Percentiles rank a stretch among this genome's conserved stretches.
These are phyloP conservation scores for Muricea muricata DNA, from an alignment of 92 coral and sea anemone genomes.

Conservation along the genomic window DNA sequence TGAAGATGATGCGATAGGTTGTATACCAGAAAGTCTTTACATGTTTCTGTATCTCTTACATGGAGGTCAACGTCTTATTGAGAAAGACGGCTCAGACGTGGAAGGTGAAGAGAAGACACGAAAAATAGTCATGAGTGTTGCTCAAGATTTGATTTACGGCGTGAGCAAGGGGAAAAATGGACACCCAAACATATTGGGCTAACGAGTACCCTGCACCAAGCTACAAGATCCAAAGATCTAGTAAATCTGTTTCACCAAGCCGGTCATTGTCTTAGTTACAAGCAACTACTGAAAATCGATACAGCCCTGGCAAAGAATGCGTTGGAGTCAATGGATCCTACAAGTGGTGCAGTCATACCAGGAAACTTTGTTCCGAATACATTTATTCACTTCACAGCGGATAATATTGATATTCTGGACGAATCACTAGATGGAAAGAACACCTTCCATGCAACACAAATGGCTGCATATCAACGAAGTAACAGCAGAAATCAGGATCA, in stretches of 20 bases:
- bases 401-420: conserved; percentile 59
- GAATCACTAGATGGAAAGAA: conserved; percentile 49
- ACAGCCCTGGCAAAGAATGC: conserved; percentile 59
- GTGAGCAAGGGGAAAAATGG: conserved; percentile 47
- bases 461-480: conserved; percentile 57
- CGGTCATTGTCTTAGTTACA: conserved; percentile 54
- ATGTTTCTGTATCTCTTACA: conserved; percentile 59
- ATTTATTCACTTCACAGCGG: conserved; percentile 55
- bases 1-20: conserved; percentile 47
- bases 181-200: conserved; percentile 57
- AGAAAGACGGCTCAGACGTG: not conserved
- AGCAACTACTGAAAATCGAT: conserved; percentile 43
- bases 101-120: conserved; percentile 16
- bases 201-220: conserved; percentile 51
- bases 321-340: conserved; percentile 48
- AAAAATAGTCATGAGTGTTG: not conserved
- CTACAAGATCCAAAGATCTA: conserved; percentile 53
- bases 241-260: conserved; percentile 55
- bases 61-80: conserved; percentile 22
- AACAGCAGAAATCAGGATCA: conserved; percentile 16
- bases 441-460: conserved; percentile 63
- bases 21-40: conserved; percentile 69
- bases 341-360: conserved; percentile 56
- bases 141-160: conserved; percentile 46
- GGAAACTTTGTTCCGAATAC: conserved; percentile 38